Evolutionary conservation across 2,797 vertebrate genomes (phyloP).

Genomic region (Buphagus erythrorhynchus): DNA sequence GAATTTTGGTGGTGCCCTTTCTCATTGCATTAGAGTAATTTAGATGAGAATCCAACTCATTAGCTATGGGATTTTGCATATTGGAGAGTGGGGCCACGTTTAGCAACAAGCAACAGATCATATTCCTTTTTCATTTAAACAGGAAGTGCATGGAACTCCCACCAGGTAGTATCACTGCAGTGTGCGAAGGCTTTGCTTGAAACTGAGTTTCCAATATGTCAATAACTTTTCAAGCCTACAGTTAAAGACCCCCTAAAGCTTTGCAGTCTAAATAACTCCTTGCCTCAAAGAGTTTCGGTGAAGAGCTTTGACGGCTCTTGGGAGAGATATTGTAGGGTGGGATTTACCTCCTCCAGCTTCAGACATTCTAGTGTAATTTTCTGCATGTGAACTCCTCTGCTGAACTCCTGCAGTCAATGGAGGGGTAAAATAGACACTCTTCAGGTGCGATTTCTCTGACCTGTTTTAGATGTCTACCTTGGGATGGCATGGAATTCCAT

Average conservation of each 20-base stretch:
- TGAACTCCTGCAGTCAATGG: not conserved
- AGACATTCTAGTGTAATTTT: not conserved
- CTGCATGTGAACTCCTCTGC: not conserved
- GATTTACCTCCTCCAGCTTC: not conserved
- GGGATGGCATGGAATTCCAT: not conserved
- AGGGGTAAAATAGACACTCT: not conserved
- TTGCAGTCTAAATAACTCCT: slow-evolving; percentile 30
- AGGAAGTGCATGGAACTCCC: not conserved
- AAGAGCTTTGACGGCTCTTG: not conserved
- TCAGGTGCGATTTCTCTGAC: not conserved
- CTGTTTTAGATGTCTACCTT: not conserved
- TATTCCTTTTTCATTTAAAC: not conserved
- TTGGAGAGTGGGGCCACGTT: not conserved
- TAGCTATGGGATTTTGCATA: not conserved
- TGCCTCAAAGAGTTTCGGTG: not conserved
- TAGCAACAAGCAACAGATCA: not conserved
- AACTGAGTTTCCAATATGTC: slow-evolving; percentile 6
- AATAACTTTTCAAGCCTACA: not conserved
- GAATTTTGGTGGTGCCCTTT: not conserved
- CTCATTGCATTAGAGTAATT: not conserved
- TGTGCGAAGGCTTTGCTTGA: not conserved
- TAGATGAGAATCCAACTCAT: not conserved
- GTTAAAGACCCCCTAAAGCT: slow-evolving; percentile 1
- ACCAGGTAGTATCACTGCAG: not conserved
- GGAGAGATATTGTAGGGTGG: not conserved